Evolutionary conservation across 2,113 vertebrate genomes (phyloP), one percentile per base, ranked within the genome.

Genomic region (Condylura cristata): DNA sequence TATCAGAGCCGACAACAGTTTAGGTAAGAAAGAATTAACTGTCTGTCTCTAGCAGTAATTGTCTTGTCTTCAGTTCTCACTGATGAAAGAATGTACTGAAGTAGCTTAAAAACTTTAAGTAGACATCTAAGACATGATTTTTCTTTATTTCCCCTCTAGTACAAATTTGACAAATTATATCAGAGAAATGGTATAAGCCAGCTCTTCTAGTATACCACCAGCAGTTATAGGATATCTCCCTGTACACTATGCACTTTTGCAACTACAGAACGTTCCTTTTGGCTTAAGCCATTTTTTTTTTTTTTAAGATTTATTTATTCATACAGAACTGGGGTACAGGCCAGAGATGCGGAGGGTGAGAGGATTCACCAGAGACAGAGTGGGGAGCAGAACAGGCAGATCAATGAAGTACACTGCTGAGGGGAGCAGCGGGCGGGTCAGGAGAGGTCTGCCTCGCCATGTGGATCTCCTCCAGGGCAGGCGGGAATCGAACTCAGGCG

Each of bases 91-190:
- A 89, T 79, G 68, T 3, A 70, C 95, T 79, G 48, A 60, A 14
- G 82, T n/a, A 28, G 16, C 28, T 86, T 92, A 53, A 70, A 48
- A 86, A 46, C 1, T 87, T 81, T 88, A 53, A 91, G n/a, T 41
- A n/a, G 74, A 34, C 79, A 68, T 88, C 8, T 61, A 72, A 84
- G 18, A 82, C 22, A n/a, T 7, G 8, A 14, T 30, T 95, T 90
- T 95, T 75, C 71, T 53, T 79, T 0, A 58, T 37, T 70, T n/a
- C 14, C 4, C 41, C 5, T 81, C 18, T 87, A 44, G 58, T 76
- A 83, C 22, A 93, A 93, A 90, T 78, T 63, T 80, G 34, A 83
- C 48, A 94, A 51, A 51, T 51, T 72, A n/a, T 66, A 63, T 81
- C 74, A 90, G 2, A 78, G 48, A 58, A 16, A 51, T 81, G 26